Evolutionary conservation across 2,797 vertebrate species (phyloP).

Genomic region (Brotula barbata): DNA sequence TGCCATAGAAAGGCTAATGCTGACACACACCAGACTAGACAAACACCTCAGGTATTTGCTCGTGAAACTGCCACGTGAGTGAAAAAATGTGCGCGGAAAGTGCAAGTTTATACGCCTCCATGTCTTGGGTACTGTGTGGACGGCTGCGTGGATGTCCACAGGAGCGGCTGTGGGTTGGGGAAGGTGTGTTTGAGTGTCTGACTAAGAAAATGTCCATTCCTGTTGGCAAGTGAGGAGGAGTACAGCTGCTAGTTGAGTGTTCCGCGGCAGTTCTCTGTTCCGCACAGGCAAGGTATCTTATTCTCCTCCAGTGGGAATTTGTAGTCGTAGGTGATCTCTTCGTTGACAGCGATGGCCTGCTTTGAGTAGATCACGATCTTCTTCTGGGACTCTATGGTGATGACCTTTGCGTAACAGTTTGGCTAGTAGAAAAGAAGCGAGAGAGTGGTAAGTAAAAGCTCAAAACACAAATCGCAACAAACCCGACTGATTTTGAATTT

Average conservation of each 20-base stretch:
- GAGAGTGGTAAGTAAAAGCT: constrained; percentile 1
- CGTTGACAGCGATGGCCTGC: constrained; percentile 91
- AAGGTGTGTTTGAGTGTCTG: constrained; percentile 15
- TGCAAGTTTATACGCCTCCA: constrained; percentile 62
- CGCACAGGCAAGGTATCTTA: constrained; percentile 97
- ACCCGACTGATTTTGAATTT: background rate
- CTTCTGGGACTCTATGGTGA: constrained; percentile 96
- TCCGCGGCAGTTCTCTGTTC: constrained; percentile 91
- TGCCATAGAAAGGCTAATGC: constrained; percentile 33
- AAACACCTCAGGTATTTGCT: constrained; percentile 34
- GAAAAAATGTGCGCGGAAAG: constrained; percentile 60
- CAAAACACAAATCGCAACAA: background rate
- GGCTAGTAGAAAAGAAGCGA: constrained; percentile 78
- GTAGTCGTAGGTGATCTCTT: constrained; percentile 97
- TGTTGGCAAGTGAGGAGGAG: constrained; percentile 1
- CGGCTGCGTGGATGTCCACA: constrained; percentile 8
- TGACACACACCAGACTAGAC: constrained; percentile 23
- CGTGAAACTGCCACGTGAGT: constrained; percentile 30
- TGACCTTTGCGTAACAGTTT: constrained; percentile 98
- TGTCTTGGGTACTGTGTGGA: constrained; percentile 51
- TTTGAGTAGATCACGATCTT: constrained; percentile 99
- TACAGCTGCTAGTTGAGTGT: constrained; percentile 84
- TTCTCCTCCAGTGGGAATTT: constrained; percentile 98
- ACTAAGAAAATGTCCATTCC: no score
- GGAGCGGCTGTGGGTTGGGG: background rate